phyloP scores from a whole-genome alignment of 2,888 invertebrate genomes.

The Pandemis cinnamomeana region DNA sequence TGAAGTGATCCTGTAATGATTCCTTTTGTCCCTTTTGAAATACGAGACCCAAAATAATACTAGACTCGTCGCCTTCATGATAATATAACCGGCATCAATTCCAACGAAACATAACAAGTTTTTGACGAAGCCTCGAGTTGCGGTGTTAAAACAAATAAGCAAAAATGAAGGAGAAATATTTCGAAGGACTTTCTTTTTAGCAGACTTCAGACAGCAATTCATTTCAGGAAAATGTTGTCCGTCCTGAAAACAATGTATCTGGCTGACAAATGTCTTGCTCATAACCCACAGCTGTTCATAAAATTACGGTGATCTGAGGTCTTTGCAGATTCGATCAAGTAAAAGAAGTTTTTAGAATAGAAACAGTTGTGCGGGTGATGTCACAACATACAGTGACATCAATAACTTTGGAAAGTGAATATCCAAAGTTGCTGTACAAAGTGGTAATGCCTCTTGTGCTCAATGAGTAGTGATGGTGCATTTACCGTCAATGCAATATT shows the following conservation, averaged over 20 bases:
- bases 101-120: background rate
- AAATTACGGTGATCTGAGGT: background rate
- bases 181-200: background rate
- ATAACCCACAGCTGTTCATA: constrained; percentile 7
- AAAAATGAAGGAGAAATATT: background rate
- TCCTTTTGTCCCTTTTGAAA: too few species aligned
- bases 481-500: too few species aligned
- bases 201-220: constrained; percentile 11
- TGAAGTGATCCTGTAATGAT: too few species aligned
- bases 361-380: background rate
- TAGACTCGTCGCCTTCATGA: too few species aligned
- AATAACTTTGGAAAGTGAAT: too few species aligned
- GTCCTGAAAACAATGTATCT: constrained; percentile 11
- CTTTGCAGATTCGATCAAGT: background rate
- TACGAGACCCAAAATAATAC: too few species aligned
- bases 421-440: too few species aligned
- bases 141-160: constrained; percentile 13
- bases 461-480: too few species aligned
- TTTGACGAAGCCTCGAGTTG: background rate
- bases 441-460: too few species aligned
- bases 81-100: too few species aligned
- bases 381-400: too few species aligned
- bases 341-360: background rate
- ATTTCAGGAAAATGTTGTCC: constrained; percentile 9
- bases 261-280: constrained; percentile 2